These are phyloP conservation scores for Drosophila nannoptera DNA, from an alignment of 1,140 invertebrate genomes.

Conservation along the genomic window DNA sequence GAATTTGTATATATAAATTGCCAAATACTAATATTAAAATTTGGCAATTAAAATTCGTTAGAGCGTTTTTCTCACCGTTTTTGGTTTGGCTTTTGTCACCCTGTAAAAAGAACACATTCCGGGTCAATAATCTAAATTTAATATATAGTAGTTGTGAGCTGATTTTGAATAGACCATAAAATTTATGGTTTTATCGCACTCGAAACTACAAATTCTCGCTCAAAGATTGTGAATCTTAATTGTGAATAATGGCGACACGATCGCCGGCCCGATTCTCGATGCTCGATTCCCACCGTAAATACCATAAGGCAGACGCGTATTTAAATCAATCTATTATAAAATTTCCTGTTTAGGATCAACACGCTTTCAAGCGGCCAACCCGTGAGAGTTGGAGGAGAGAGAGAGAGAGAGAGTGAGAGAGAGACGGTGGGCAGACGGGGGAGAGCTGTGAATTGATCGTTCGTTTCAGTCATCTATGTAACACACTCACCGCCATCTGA, in stretches of 20 bases:
- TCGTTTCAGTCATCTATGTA: constrained; percentile 17
- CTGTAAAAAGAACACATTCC: no score
- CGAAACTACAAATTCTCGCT: constrained; percentile 5
- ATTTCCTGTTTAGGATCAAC: constrained; percentile 49
- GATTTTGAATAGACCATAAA: constrained; percentile 1
- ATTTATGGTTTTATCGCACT: no score
- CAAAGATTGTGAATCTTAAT: constrained; percentile 18
- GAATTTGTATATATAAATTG: no score
- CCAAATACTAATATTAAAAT: no score
- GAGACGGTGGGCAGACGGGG: neutral
- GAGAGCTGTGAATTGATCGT: constrained; percentile 22
- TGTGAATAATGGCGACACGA: constrained; percentile 25
- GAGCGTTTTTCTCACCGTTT: no score
- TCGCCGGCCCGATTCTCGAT: constrained; percentile 4
- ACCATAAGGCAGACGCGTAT: constrained; percentile 20
- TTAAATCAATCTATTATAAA: constrained; percentile 49
- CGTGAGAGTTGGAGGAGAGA: neutral
- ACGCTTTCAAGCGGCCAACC: no score
- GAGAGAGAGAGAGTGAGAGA: neutral
- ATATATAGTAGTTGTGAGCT: neutral
- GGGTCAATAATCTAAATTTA: no score
- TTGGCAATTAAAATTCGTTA: no score
- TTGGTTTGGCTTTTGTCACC: no score
- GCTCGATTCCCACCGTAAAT: constrained; percentile 20
- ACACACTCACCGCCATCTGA: constrained; percentile 13